phyloP scores from a whole-genome alignment of 2,113 vertebrate species.

The Anolis sagrei region DNA sequence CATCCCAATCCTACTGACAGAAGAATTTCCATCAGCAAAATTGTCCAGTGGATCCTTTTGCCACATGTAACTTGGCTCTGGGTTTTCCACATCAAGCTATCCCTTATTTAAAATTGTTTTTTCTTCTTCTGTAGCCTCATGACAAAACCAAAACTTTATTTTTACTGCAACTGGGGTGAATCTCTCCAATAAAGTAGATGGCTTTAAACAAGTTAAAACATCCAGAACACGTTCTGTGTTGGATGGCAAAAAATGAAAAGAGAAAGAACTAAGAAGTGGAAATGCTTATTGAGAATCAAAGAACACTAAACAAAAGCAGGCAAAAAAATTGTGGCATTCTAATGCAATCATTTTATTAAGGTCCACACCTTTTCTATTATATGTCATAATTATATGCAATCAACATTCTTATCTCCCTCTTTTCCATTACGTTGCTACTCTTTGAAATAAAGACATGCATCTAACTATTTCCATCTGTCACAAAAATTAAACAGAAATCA shows the following conservation, averaged over 20 bases:
- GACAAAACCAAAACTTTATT: not conserved
- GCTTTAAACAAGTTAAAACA: accelerated
- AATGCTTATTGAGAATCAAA: not conserved
- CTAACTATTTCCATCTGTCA: constrained; percentile 20
- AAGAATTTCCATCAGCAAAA: not conserved
- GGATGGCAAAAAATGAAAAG: not conserved
- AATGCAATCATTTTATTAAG: not conserved
- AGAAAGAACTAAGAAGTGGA: not conserved
- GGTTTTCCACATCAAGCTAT: not conserved
- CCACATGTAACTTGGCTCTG: not conserved
- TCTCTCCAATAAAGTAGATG: not conserved
- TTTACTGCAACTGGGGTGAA: not conserved
- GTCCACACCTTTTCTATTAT: accelerated
- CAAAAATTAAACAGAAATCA: constrained; percentile 48
- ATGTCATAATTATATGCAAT: not conserved
- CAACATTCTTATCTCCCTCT: not conserved
- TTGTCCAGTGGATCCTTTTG: not conserved
- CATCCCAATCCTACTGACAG: not conserved
- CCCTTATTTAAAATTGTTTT: not conserved
- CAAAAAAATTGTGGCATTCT: not conserved
- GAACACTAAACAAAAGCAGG: not conserved
- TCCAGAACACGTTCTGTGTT: not conserved
- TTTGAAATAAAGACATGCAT: constrained; percentile 2
- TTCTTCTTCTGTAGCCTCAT: not conserved
- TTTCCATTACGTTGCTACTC: not conserved